Evolutionary conservation across 2,797 vertebrate genomes (phyloP).

Genomic region (Loris lydekkerianus): DNA sequence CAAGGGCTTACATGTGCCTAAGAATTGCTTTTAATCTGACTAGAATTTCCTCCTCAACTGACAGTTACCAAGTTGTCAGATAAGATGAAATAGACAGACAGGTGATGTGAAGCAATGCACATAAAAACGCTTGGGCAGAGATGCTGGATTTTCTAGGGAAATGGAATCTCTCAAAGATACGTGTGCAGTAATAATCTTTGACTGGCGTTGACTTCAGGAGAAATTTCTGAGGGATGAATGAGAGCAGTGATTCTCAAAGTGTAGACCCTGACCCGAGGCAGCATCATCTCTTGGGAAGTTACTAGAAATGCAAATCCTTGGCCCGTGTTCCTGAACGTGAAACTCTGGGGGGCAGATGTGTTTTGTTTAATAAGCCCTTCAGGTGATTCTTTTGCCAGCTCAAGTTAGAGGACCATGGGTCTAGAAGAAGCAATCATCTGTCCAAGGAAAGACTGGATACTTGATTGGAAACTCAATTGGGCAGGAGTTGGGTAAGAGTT

Average conservation of each 20-base stretch:
- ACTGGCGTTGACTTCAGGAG: not conserved
- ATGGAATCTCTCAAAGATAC: not conserved
- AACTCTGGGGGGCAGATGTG: not conserved
- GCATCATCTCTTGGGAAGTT: not conserved
- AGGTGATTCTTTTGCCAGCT: not conserved
- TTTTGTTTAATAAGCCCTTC: not conserved
- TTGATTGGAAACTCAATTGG: not conserved
- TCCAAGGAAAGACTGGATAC: not conserved
- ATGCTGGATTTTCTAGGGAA: not conserved
- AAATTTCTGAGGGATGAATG: not conserved
- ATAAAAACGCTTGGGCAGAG: not conserved
- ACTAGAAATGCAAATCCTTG: not conserved
- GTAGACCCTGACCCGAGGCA: not conserved
- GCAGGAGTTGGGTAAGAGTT: not conserved
- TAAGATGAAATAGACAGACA: not conserved
- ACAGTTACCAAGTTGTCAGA: not conserved
- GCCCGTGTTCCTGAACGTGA: not conserved
- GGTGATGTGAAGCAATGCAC: not conserved
- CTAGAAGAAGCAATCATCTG: conserved; percentile 15
- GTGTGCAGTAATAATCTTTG: not conserved
- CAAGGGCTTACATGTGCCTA: not conserved
- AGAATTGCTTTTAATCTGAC: not conserved
- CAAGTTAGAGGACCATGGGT: not conserved
- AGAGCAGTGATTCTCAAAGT: not conserved
- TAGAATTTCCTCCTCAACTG: conserved; percentile 11